Evolutionary conservation across 2,113 vertebrate genomes (phyloP).

Genomic region (Nothobranchius kuhntae): DNA sequence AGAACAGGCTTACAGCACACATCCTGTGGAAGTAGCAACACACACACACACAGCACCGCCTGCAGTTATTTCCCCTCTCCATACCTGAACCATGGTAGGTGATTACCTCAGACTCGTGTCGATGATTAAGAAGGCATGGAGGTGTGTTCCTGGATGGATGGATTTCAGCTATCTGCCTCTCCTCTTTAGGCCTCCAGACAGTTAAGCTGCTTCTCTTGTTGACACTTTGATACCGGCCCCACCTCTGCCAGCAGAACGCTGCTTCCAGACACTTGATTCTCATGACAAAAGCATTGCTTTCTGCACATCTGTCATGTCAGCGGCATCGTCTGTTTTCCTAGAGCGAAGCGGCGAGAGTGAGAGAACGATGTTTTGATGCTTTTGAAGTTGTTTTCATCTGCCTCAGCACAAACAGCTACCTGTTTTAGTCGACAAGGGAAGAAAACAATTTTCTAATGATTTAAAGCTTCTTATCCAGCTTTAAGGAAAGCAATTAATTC

Average conservation of each 20-base stretch:
- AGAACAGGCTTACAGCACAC: no score
- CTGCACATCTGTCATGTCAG: constrained; percentile 11
- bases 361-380: constrained; percentile 18
- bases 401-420: background rate
- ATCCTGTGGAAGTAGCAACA: no score
- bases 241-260: background rate
- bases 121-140: background rate
- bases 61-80: no score
- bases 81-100: no score
- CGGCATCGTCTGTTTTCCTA: constrained; percentile 5
- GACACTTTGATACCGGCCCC: constrained; percentile 9
- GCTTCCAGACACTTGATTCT: constrained; percentile 14
- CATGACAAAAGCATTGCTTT: constrained; percentile 14
- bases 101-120: background rate
- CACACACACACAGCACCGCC: no score
- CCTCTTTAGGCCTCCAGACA: background rate
- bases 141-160: background rate
- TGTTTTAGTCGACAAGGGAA: constrained; percentile 22
- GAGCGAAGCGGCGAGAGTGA: background rate
- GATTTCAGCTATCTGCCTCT: constrained; percentile 8
- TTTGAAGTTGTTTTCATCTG: constrained; percentile 24
- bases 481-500: constrained; percentile 50
- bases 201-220: constrained; percentile 1
- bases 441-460: constrained; percentile 10
- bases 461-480: constrained; percentile 45